Conservation (phyloP, 2,888 invertebrate species). For the Gari tellinella region DNA sequence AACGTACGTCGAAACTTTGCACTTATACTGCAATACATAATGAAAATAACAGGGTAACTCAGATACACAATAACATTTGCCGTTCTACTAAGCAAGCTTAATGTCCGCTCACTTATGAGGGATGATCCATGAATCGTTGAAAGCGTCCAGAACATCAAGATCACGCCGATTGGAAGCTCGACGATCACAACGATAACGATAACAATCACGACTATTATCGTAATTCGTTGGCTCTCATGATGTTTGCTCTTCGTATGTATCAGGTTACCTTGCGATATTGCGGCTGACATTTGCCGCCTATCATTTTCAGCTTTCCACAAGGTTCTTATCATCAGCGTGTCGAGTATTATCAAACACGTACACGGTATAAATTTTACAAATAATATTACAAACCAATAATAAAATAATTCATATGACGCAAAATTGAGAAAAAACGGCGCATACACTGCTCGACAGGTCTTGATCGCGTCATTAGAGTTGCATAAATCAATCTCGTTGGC, state of each 20-base stretch:
- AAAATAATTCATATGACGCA: slow-evolving; percentile 91
- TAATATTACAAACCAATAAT: slow-evolving; percentile 92
- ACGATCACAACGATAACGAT: slow-evolving; percentile 84
- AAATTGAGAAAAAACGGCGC: slow-evolving; percentile 55
- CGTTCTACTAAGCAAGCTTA: slow-evolving; percentile 84
- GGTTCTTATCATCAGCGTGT: slow-evolving; percentile 92
- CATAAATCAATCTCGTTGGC: slow-evolving; percentile 24
- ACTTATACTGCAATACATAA: slow-evolving; percentile 97
- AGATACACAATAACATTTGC: slow-evolving; percentile 95
- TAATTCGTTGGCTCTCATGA: slow-evolving; percentile 75
- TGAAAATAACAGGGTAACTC: slow-evolving; percentile 96
- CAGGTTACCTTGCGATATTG: slow-evolving; percentile 84
- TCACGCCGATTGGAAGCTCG: slow-evolving; percentile 83
- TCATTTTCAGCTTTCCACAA: slow-evolving; percentile 91
- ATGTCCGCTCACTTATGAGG: slow-evolving; percentile 48
- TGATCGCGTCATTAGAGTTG: too few relatives aligned
- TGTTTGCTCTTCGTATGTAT: slow-evolving; percentile 46
- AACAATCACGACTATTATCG: slow-evolving; percentile 82
- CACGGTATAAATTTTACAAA: slow-evolving; percentile 96
- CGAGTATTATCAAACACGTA: slow-evolving; percentile 93
- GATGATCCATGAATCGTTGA: slow-evolving; percentile 66
- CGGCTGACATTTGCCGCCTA: slow-evolving; percentile 90
- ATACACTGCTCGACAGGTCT: slow-evolving; percentile 63
- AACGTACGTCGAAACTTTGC: slow-evolving; percentile 90
- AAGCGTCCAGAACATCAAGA: slow-evolving; percentile 90